Base-by-base conservation (phyloP, 2,797 vertebrate species). In the Brotula barbata region DNA sequence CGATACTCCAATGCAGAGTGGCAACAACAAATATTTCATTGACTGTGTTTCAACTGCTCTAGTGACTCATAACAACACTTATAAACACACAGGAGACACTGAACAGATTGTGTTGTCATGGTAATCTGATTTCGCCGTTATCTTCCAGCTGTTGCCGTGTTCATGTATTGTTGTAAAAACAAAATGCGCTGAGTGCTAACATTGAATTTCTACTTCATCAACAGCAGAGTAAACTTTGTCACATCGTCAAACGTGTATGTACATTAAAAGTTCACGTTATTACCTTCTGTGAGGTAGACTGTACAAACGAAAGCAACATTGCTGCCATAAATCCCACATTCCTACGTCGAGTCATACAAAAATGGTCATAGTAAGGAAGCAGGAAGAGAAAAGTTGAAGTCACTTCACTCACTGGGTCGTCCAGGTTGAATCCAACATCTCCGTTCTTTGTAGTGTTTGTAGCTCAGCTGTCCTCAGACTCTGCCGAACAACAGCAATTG, bases 91-190 rank as follows among this genome's bases (percentile, higher is more conserved):
- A 20, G 4, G 4, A 39, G 20, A 21, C 64, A 58, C 28, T 42
- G 61, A 84, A 74, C 80, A 87, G 79, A 83, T 71, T 83, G 79
- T 49, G 63, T 61, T 65, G 64, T 82, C 79, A 81, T 68, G 73
- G 17, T 80, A 78, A 82, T 84, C 58, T 58, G 73, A 78, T 83
- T 84, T 77, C 68, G 52, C 47, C 57, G 60, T 71, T 62, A 69
- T 82, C 74, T 76, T 72, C 74, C 81, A 85, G 79, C 69, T 84
- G 83, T 72, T 5, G 5, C 58, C 0, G 1, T 63, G 64, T 58
- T 70, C 45, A 60, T 53, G 42, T 34, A 40, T 58, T 62, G 47
- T 46, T 46, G 19, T 60, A 39, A 59, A 37, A 80, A 56, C n/a
- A 49, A 65, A 61, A 67, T 41, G 53, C 61, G 45, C 31, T 77